These are phyloP conservation scores for Chelmon rostratus DNA, from an alignment of 2,797 vertebrate genomes.

Conservation along the genomic window DNA sequence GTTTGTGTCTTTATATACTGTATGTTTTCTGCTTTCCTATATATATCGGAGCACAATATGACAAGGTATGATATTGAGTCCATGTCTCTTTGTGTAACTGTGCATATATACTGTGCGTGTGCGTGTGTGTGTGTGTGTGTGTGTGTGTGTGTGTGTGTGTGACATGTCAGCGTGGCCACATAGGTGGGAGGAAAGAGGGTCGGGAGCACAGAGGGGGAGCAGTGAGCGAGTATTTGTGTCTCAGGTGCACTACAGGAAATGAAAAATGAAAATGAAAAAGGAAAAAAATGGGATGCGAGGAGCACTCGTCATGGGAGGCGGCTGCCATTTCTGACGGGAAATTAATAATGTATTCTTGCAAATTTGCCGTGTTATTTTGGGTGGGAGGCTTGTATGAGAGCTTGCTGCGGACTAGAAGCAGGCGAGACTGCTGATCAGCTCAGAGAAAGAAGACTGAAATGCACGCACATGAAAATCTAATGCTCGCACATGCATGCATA, in stretches of 20 bases:
- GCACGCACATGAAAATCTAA: neutral
- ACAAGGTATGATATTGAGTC: conserved; percentile 7
- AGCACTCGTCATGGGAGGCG: conserved; percentile 75
- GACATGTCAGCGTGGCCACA: conserved; percentile 27
- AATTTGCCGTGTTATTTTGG: conserved; percentile 80
- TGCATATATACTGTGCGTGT: neutral
- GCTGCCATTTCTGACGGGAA: conserved; percentile 78
- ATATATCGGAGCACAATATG: neutral
- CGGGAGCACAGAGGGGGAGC: conserved; percentile 14
- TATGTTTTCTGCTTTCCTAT: neutral
- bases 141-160: conserved; percentile 8
- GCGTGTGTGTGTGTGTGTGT: conserved; percentile 4
- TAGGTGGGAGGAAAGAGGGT: conserved; percentile 5
- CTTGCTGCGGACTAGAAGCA: conserved; percentile 20
- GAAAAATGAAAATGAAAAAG: conserved; percentile 77
- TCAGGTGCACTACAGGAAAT: conserved; percentile 84
- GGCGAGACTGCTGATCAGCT: conserved; percentile 65
- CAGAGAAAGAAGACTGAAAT: neutral
- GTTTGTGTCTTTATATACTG: conserved; percentile 9
- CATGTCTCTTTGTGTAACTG: conserved; percentile 13
- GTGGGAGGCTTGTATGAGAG: conserved; percentile 28
- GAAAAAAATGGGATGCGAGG: conserved; percentile 53
- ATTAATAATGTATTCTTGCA: conserved; percentile 84
- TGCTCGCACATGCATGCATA: neutral
- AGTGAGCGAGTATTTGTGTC: conserved; percentile 59